A percentile compares a stretch with the other conserved stretches of the same genome.
Conservation (phyloP, 2,113 vertebrate genomes). For the Anthoscopus minutus region DNA sequence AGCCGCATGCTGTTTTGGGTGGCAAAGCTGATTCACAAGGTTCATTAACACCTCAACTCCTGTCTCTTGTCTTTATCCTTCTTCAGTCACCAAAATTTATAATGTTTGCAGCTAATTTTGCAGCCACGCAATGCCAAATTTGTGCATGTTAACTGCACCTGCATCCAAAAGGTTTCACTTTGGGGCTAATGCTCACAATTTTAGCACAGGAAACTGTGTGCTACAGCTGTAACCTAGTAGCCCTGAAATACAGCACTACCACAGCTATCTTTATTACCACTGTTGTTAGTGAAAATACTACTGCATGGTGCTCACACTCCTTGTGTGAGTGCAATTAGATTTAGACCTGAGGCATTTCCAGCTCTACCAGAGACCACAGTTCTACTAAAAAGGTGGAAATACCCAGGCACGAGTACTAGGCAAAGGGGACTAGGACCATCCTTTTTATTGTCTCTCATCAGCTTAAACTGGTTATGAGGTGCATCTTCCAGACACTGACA, state of each 20-base stretch:
- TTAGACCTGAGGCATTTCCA: not conserved
- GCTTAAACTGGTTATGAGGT: not conserved
- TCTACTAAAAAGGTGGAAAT: not conserved
- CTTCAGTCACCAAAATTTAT: not conserved
- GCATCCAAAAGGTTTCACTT: not conserved
- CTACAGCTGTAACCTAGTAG: not conserved
- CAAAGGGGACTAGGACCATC: not conserved
- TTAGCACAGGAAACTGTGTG: not conserved
- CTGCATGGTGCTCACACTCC: not conserved
- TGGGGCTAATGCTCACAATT: not conserved
- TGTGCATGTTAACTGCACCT: not conserved
- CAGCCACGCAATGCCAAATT: accelerated
- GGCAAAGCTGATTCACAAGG: not conserved
- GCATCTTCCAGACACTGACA: not conserved
- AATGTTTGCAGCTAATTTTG: not conserved
- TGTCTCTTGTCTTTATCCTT: not conserved
- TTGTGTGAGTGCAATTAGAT: not conserved
- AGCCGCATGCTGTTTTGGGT: not conserved
- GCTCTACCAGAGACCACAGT: not conserved
- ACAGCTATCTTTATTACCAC: not conserved
- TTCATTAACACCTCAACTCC: not conserved
- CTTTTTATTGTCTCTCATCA: not conserved
- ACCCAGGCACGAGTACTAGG: accelerated
- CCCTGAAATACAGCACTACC: accelerated
- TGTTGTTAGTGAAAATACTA: not conserved